Percentiles rank a stretch among this genome's conserved stretches.
Conservation (phyloP, 2,797 vertebrate genomes). For the Simalia tracyae region DNA sequence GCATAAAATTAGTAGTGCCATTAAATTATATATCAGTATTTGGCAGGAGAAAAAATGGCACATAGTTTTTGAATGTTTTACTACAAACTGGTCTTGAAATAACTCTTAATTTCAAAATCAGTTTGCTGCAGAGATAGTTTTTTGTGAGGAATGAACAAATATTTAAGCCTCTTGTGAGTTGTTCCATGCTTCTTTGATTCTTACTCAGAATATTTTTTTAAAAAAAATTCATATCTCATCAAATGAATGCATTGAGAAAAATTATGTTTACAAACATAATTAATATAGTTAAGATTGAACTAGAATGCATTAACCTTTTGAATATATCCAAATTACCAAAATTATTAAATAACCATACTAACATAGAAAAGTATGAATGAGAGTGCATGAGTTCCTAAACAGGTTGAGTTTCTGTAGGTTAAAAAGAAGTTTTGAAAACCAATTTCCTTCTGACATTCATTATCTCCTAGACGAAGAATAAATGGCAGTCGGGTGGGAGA, state of each 20-base stretch:
- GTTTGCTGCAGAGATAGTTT: not conserved
- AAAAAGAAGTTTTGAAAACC: not conserved
- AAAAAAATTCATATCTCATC: not conserved
- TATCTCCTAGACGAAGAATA: not conserved
- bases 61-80: not conserved
- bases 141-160: not conserved
- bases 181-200: not conserved
- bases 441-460: not conserved
- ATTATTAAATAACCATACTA: not conserved
- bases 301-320: not conserved
- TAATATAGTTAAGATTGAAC: not conserved
- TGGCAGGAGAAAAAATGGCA: constrained; percentile 12
- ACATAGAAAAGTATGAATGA: not conserved
- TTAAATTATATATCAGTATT: constrained; percentile 48
- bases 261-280: not conserved
- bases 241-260: not conserved
- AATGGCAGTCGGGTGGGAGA: not conserved
- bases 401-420: not conserved
- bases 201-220: not conserved
- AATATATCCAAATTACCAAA: not conserved
- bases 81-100: not conserved
- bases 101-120: not conserved
- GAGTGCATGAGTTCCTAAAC: not conserved
- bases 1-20: constrained; percentile 49
- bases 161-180: not conserved